Evolutionary conservation across 2,113 vertebrate species (phyloP), one percentile per base, ranked within the genome.

Genomic region (Cochlearius cochlearius): DNA sequence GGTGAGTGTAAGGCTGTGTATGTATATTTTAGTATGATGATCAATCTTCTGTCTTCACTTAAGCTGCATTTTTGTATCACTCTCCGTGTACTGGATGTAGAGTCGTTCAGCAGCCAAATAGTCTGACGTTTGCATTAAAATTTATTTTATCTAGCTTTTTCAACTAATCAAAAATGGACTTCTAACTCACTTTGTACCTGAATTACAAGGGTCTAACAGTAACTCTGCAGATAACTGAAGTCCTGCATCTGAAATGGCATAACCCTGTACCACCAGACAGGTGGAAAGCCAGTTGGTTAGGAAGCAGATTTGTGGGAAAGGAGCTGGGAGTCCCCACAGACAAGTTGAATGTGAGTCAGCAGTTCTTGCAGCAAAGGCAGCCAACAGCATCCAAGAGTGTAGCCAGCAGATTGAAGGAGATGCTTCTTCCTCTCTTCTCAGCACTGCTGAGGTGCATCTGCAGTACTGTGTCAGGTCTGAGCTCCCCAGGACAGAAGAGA

Each of bases 21-120:
- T 32, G 3, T 50, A 7, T 69, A 14, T 68, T 68, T 73, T 18
- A 36, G 38, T 66, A 9, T 17, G 23, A 53, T 43, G 59, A 34
- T 63, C 45, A 16, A 4, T 85, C 7, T 80, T 29, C 26, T 49
- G 21, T 36, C 36, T 85, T 77, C 15, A 34, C n/a, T 88, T 78
- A 14, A 74, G 15, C 32, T 82, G 38, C 27, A 29, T 53, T 53
- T 53, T 53, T 53, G 27, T 53, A 29, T 75, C 5, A 3, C 25
- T 71, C 5, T 55, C 7, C 2, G 0, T 7, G 4, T 49, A 17
- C 1, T 2, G 25, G 19, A 34, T 78, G 15, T 49, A 39, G 29
- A 49, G n/a, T 76, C 0, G 0, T 71, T 74, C 52, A 62, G 0
- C n/a, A 69, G 53, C 21, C 30, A 58, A 1, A 36, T 64, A 69